A percentile compares a stretch with the other conserved stretches of the same genome.
These are phyloP conservation scores for Philonicus albiceps DNA, from an alignment of 2,888 invertebrate species.

Conservation along the genomic window DNA sequence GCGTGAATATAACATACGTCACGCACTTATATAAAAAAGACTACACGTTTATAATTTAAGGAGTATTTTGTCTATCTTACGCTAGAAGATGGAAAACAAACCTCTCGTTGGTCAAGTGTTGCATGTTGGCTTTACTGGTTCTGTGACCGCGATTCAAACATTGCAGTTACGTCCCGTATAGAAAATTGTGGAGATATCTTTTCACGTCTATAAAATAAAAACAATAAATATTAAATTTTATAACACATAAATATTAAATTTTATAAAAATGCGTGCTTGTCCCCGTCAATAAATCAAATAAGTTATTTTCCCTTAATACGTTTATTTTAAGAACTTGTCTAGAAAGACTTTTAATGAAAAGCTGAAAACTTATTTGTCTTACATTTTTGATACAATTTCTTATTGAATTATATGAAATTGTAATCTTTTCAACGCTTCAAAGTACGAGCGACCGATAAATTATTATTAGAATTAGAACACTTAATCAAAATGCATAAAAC, in stretches of 20 bases:
- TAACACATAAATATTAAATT: background rate
- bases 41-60: constrained; percentile 19
- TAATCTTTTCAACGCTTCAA: no score
- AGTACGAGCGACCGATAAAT: no score
- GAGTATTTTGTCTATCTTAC: constrained; percentile 25
- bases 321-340: no score
- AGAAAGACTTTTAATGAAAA: no score
- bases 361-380: no score
- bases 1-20: constrained; percentile 4
- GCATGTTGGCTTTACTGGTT: constrained; percentile 56
- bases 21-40: constrained; percentile 10
- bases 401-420: no score
- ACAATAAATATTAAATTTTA: background rate
- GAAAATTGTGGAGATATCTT: constrained; percentile 76
- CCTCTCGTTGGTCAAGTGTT: constrained; percentile 44
- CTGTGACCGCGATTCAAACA: constrained; percentile 78
- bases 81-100: constrained; percentile 19
- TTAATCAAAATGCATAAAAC: no score
- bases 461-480: no score
- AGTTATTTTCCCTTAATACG: no score
- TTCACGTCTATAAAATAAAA: constrained; percentile 68
- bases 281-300: no score
- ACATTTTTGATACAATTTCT: no score
- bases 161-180: constrained; percentile 82
- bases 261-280: no score